Conservation (phyloP, 2,113 vertebrate species). For the Pterocles gutturalis region DNA sequence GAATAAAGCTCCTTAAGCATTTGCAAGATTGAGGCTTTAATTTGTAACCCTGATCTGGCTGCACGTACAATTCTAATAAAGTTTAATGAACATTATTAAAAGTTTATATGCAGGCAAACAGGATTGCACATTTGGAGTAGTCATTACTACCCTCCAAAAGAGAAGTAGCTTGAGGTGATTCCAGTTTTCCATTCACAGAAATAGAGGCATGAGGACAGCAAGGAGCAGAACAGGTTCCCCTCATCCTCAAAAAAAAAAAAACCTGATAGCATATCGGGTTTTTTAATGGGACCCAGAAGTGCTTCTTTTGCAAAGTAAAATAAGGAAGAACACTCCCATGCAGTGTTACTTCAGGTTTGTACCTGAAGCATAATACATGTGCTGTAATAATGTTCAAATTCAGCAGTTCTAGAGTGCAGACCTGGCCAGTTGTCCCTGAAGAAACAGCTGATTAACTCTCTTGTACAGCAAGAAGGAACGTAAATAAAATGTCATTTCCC, state of each 20-base stretch:
- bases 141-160: slow-evolving; percentile 33
- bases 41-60: slow-evolving; percentile 51
- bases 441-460: neutral
- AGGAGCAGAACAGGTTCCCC: neutral
- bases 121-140: slow-evolving; percentile 37
- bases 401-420: neutral
- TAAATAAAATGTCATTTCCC: neutral
- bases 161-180: slow-evolving; percentile 14
- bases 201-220: neutral
- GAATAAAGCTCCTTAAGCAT: slow-evolving; percentile 37
- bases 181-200: slow-evolving; percentile 16
- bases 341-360: neutral
- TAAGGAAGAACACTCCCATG: neutral
- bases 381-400: neutral
- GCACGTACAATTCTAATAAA: slow-evolving; percentile 66
- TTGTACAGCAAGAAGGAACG: neutral
- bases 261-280: fast-evolving
- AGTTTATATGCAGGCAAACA: slow-evolving; percentile 67
- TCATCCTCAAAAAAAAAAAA: neutral
- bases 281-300: neutral
- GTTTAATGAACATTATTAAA: slow-evolving; percentile 76
- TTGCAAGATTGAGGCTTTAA: slow-evolving; percentile 57
- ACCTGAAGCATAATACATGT: neutral
- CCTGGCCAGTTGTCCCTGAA: neutral
- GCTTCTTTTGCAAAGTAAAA: neutral